Evolutionary conservation across 1,140 invertebrate genomes (phyloP), one percentile per base, ranked within the genome.

Genomic region (Lasioglossum albipes): DNA sequence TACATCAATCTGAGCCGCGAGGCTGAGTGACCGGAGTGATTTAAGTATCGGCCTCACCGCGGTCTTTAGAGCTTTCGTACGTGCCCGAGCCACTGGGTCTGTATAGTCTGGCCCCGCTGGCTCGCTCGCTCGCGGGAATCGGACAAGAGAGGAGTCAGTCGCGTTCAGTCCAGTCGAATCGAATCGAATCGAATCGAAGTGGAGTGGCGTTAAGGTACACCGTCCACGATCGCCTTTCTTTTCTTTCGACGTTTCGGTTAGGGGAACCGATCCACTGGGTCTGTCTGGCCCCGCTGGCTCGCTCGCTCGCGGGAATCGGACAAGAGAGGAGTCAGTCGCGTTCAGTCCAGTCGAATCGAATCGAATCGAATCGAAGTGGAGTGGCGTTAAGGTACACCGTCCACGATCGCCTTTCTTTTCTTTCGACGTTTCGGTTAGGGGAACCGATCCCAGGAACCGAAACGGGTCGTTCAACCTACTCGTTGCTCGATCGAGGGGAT

Each of bases 1-100:
- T 93, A 92, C 91, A 93, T 93, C 92, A 93, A 93, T 93, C 91
- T 91, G 89, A 92, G 89, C 91, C 89, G 91, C 90, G 89, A 91
- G 89, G 83, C 91, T 92, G 91, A 92, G 91, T 92, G 92, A 92
- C 90, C 89, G 75, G 85, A 89, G 88, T 92, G 91, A 92, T 92
- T 92, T 92, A 93, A 92, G 91, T 89, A 89, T 91, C 85, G 90
- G 79, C 72, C 73, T 75, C 79, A 70, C 72, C 73, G 73, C 79
- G 86, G 83, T 90, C 88, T 91, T 91, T 88, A 87, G 86, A 89
- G 85, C 81, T 84, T 81, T 85, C 83, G 83, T 92, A 78, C 78
- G 66, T 66, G 66, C 45, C 59, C 71, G 64, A 22, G 70, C 66
- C 27, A 18, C 36, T 2, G 57, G 62, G 36, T 3, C 36, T 36